Percentiles rank a stretch among this genome's conserved stretches.
phyloP scores from a whole-genome alignment of 2,888 invertebrate species.

The Gisinianus flammeolus region DNA sequence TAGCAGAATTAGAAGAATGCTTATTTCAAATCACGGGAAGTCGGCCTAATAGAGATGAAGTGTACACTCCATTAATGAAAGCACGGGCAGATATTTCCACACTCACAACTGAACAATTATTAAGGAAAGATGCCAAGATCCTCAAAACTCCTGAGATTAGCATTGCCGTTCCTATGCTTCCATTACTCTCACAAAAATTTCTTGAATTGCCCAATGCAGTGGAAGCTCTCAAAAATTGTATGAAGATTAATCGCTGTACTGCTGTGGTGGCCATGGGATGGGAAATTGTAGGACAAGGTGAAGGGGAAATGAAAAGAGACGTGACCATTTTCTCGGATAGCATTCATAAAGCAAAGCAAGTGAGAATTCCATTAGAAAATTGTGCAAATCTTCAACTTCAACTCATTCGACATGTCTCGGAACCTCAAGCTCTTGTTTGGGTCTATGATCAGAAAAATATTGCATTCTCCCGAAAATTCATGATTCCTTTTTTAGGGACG shows the following conservation, averaged over 20 bases:
- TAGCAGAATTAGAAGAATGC: constrained; percentile 64
- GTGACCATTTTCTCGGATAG: constrained; percentile 56
- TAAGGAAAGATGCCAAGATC: constrained; percentile 78
- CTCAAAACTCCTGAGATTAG: constrained; percentile 64
- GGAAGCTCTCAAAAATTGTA: constrained; percentile 52
- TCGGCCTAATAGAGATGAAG: constrained; percentile 62
- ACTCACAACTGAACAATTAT: constrained; percentile 71
- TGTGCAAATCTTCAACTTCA: constrained; percentile 51
- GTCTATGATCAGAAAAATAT: constrained; percentile 53
- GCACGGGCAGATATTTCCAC: constrained; percentile 73
- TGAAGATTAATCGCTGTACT: constrained; percentile 51
- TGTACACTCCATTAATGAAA: constrained; percentile 66
- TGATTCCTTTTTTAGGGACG: constrained; percentile 57
- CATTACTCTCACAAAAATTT: constrained; percentile 53
- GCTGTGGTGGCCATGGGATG: constrained; percentile 59
- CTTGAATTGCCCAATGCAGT: constrained; percentile 54
- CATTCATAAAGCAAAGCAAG: constrained; percentile 58
- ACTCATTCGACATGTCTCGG: constrained; percentile 48
- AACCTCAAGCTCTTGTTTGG: constrained; percentile 52
- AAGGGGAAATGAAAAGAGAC: constrained; percentile 53
- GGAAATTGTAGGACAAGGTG: constrained; percentile 46
- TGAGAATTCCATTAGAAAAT: constrained; percentile 53
- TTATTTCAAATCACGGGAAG: constrained; percentile 55
- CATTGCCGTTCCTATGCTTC: constrained; percentile 68
- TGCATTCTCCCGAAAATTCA: constrained; percentile 54